Evolutionary conservation across 2,888 invertebrate genomes (phyloP), one percentile per base, ranked within the genome.

Genomic region (Agonopterix heracliana): DNA sequence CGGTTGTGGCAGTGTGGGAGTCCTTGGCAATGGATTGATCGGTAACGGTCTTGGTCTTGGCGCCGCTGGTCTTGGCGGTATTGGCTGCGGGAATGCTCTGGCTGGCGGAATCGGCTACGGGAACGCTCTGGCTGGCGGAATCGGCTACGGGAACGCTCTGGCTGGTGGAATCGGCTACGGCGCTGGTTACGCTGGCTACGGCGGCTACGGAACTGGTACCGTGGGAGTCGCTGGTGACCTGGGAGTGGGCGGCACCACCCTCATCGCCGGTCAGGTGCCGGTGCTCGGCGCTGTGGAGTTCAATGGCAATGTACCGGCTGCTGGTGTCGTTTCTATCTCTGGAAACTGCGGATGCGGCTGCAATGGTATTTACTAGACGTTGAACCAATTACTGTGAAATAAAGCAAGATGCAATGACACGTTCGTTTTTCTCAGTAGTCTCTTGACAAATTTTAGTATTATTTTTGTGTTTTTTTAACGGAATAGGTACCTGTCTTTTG

Each of bases 321-420:
- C 51, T 14, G 80, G 79, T 36, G 49, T 62, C 3, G 75, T 77
- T 45, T 60, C 67, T 44, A 73, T 79, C 50, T 49, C 63, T n/a
- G 76, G 75, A 2, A 60, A 64, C 48, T 71, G 74, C 49, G 66
- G 68, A 1, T 64, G 69, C 49, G 26, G 48, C 46, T 14, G 43
- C 38, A 38, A 38, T 4, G 38, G 5, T 10, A 1, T 26, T 26
- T 26, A 26, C 26, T 26, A 26, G 26, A 26, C 5, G 0, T 26
- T 26, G 26, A 26, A 26, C 26, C 3, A 5, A 26, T 26, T 2
- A 26, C 7, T 26, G 5, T 26, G 26, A 26, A 26, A 26, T 26
- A 5, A 26, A 26, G 7, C 7, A 7, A 5, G 26, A 26, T 26
- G 26, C 26, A 26, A 26, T 26, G 26, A 26, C 17, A 17, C 2